Percentiles rank a stretch among this genome's conserved stretches.
Evolutionary conservation across 2,113 vertebrate species (phyloP).

Genomic region (Clupea harengus): DNA sequence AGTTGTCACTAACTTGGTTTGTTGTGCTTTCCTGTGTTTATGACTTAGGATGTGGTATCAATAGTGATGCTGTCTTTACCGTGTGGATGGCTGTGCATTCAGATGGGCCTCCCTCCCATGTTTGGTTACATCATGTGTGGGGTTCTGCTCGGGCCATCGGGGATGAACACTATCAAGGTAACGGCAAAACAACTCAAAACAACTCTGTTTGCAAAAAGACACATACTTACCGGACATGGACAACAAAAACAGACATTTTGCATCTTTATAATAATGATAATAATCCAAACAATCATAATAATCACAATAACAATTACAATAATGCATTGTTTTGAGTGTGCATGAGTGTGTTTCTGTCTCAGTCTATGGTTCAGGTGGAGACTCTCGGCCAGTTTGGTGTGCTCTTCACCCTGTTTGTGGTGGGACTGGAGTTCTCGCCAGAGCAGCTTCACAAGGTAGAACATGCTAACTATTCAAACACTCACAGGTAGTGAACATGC

Average conservation of each 20-base stretch:
- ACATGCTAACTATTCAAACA: background rate
- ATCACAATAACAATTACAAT: too few species aligned
- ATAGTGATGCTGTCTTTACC: constrained; percentile 93
- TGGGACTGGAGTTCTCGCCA: constrained; percentile 96
- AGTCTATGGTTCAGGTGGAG: constrained; percentile 98
- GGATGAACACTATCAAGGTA: constrained; percentile 95
- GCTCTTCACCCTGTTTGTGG: constrained; percentile 98
- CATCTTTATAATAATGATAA: too few species aligned
- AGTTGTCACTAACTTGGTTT: background rate
- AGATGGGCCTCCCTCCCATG: constrained; percentile 90
- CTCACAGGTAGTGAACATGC: too few species aligned
- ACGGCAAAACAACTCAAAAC: constrained; percentile 16
- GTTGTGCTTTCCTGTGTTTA: background rate
- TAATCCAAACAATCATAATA: background rate
- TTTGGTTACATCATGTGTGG: constrained; percentile 96
- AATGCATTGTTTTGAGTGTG: background rate
- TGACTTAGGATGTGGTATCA: constrained; percentile 84
- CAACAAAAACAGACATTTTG: too few species aligned
- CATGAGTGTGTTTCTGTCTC: constrained; percentile 16
- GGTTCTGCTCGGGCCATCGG: constrained; percentile 91
- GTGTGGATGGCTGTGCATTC: constrained; percentile 90
- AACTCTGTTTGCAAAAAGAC: background rate
- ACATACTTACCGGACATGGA: too few species aligned
- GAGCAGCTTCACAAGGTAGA: constrained; percentile 91
- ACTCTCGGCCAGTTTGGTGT: constrained; percentile 94